Conservation (phyloP, 2,797 vertebrate species). For the Smutsia temminckii region DNA sequence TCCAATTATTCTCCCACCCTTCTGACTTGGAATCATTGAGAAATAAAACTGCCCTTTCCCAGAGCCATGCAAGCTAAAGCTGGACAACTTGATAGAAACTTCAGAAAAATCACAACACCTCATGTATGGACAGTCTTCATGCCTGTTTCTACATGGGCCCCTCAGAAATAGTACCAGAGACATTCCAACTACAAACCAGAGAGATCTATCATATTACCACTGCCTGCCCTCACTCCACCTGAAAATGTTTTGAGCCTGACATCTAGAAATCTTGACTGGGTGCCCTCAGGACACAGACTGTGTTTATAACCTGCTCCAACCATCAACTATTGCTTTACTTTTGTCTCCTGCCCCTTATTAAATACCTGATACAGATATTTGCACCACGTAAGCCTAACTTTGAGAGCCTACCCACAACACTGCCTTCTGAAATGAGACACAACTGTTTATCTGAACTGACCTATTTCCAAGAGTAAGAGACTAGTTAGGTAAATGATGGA, state of each 20-base stretch:
- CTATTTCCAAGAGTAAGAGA: not conserved
- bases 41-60: not conserved
- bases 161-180: not conserved
- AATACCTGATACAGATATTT: not conserved
- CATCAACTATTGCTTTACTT: not conserved
- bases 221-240: not conserved
- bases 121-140: not conserved
- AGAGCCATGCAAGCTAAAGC: not conserved
- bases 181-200: not conserved
- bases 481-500: not conserved
- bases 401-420: too few relatives aligned
- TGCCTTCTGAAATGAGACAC: not conserved
- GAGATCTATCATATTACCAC: not conserved
- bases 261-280: not conserved
- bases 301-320: not conserved
- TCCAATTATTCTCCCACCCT: not conserved
- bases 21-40: not conserved
- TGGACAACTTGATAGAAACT: not conserved
- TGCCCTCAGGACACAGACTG: not conserved
- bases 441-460: not conserved
- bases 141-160: not conserved
- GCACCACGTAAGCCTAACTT: not conserved
- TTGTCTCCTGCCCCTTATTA: not conserved
- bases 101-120: not conserved
- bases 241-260: not conserved